phyloP scores from a whole-genome alignment of 1,140 invertebrate species.

The Lepidurus arcticus region DNA sequence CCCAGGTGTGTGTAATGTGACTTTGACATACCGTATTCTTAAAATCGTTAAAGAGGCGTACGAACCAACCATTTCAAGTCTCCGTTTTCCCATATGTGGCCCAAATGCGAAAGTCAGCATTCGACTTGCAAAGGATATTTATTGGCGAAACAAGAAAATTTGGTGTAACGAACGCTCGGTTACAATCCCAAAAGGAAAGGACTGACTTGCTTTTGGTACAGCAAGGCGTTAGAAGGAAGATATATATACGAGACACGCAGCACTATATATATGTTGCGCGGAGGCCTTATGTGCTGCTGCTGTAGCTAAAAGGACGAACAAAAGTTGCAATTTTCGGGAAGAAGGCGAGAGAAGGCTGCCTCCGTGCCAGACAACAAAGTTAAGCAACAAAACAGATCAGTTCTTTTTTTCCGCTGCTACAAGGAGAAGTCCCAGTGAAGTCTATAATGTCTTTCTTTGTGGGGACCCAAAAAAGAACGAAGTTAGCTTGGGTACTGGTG shows the following conservation, averaged over 20 bases:
- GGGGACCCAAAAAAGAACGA: neutral
- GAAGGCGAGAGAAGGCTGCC: neutral
- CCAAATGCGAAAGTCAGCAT: neutral
- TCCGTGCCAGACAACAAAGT: neutral
- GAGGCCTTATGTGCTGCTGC: neutral
- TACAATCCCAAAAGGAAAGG: neutral
- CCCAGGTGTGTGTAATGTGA: constrained; percentile 1
- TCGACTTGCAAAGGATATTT: neutral
- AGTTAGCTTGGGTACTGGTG: neutral
- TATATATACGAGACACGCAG: constrained; percentile 7
- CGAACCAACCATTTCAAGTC: neutral
- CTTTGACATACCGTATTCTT: constrained; percentile 11
- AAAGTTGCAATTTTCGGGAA: constrained; percentile 2
- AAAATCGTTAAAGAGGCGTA: constrained; percentile 14
- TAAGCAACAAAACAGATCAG: neutral
- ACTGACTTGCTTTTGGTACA: neutral
- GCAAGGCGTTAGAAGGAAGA: constrained; percentile 5
- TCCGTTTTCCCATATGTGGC: neutral
- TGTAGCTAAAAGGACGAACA: neutral
- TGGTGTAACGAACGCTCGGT: too few relatives aligned
- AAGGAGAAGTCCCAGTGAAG: neutral
- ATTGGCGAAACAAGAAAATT: too few relatives aligned
- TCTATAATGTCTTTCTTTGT: neutral
- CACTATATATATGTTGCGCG: neutral
- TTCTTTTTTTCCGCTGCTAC: neutral